phyloP scores from a whole-genome alignment of 2,797 vertebrate genomes.

The Phataginus tetradactyla region DNA sequence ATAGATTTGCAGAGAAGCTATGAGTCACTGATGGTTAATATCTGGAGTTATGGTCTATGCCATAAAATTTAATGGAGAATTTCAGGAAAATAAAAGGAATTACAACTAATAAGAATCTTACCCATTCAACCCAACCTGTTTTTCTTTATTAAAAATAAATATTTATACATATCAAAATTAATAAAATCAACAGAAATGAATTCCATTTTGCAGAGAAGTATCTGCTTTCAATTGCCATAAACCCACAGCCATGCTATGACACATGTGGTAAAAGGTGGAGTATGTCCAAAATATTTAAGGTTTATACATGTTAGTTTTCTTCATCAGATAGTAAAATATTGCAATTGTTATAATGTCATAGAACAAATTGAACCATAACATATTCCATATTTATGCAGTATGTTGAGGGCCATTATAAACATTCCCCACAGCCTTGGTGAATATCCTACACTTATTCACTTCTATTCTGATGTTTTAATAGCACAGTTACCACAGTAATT shows the following conservation, averaged over 20 bases:
- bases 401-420: neutral
- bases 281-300: constrained; percentile 16
- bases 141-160: constrained; percentile 50
- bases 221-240: constrained; percentile 2
- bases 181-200: constrained; percentile 12
- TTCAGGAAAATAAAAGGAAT: constrained; percentile 24
- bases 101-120: neutral
- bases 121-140: neutral
- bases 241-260: neutral
- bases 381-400: neutral
- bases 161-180: constrained; percentile 41
- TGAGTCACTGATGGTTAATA: neutral
- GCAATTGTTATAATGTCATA: neutral
- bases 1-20: neutral
- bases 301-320: neutral
- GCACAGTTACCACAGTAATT: neutral
- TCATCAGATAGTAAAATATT: neutral
- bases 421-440: neutral
- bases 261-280: neutral
- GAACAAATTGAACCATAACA: neutral
- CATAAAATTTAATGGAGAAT: neutral
- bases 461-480: neutral
- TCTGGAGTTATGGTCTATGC: neutral
- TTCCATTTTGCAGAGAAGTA: neutral
- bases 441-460: neutral